phyloP scores from a whole-genome alignment of 2,797 vertebrate genomes.

The Mormyrops attenuatus region DNA sequence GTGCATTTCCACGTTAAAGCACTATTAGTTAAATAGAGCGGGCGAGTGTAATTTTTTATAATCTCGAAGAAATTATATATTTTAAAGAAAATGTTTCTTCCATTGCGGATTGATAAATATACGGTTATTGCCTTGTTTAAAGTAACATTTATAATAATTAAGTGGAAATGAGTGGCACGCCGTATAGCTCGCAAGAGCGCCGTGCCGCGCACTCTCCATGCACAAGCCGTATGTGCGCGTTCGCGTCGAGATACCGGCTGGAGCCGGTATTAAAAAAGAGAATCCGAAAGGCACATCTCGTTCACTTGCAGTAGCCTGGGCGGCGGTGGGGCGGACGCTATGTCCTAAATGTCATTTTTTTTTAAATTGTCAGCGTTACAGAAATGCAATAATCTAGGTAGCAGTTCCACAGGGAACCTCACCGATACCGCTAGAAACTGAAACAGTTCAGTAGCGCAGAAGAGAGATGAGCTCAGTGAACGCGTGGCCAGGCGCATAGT shows the following conservation, averaged over 20 bases:
- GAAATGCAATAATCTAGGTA: background rate
- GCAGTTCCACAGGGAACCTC: background rate
- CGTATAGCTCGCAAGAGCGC: background rate
- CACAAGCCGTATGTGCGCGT: constrained; percentile 32
- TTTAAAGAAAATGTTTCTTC: background rate
- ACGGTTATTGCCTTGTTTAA: background rate
- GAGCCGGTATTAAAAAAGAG: constrained; percentile 54
- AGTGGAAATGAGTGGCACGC: background rate
- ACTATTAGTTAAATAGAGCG: background rate
- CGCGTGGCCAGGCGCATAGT: background rate
- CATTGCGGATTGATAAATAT: background rate
- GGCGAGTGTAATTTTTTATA: background rate
- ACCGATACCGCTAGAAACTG: background rate
- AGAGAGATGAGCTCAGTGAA: background rate
- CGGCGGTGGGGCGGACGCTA: background rate
- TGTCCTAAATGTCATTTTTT: constrained; percentile 24
- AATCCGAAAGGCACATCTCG: background rate
- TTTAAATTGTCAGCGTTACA: background rate
- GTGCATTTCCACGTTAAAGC: background rate
- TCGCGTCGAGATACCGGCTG: constrained; percentile 54
- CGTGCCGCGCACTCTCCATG: constrained; percentile 38
- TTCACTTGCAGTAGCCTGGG: background rate
- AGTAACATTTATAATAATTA: background rate
- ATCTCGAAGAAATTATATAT: background rate
- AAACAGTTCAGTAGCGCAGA: background rate